Conservation (phyloP, 2,797 vertebrate genomes). For the Parauchenoglanis punctatus region DNA sequence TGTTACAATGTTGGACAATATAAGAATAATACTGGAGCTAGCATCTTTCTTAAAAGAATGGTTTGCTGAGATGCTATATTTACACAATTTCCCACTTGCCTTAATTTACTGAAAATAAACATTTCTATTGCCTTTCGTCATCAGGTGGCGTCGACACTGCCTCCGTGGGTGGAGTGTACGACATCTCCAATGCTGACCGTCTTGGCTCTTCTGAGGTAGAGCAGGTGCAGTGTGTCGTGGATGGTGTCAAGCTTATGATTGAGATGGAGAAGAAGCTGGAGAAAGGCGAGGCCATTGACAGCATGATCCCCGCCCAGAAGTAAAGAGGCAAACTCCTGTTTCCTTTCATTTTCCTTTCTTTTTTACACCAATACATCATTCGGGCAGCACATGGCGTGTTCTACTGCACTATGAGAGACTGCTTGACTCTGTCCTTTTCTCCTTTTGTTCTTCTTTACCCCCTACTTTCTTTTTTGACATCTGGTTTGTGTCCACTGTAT, state of each 20-base stretch:
- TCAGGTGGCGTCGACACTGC: constrained; percentile 85
- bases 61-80: not conserved
- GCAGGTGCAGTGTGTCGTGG: constrained; percentile 87
- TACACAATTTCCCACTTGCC: not conserved
- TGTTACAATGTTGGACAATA: not conserved
- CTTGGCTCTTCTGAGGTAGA: constrained; percentile 84
- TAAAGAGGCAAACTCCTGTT: constrained; percentile 60
- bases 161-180: constrained; percentile 81
- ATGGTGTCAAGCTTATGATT: constrained; percentile 86
- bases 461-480: constrained; percentile 22
- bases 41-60: not conserved
- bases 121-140: not conserved
- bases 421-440: constrained; percentile 62
- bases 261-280: constrained; percentile 90
- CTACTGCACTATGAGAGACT: constrained; percentile 69
- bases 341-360: constrained; percentile 61
- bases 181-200: constrained; percentile 86
- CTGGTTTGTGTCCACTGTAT: constrained; percentile 60
- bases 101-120: not conserved
- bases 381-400: constrained; percentile 63
- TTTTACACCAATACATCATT: constrained; percentile 68
- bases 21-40: not conserved
- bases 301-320: constrained; percentile 79
- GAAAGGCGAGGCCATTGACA: constrained; percentile 78
- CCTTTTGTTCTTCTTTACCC: constrained; percentile 51